Evolutionary conservation across 2,797 vertebrate species (phyloP).

Genomic region (Poeciliopsis infans): DNA sequence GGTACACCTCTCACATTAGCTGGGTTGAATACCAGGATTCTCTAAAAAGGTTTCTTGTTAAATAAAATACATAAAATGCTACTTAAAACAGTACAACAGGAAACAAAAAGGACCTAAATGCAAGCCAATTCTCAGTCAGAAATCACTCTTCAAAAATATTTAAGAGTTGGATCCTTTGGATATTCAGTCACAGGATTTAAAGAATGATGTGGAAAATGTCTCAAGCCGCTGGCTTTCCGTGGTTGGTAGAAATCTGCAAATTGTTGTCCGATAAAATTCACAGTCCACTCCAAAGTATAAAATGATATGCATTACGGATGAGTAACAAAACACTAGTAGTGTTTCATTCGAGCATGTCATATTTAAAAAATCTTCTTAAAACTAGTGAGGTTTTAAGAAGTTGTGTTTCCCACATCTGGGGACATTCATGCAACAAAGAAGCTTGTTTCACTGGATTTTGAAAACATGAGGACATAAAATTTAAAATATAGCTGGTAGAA

Average conservation of each 20-base stretch:
- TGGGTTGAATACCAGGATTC: slow-evolving; percentile 41
- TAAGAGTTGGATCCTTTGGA: neutral
- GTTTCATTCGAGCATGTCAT: slow-evolving; percentile 31
- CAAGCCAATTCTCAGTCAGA: slow-evolving; percentile 27
- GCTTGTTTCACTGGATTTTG: slow-evolving; percentile 18
- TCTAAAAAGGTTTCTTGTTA: slow-evolving; percentile 38
- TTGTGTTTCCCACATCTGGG: slow-evolving; percentile 24
- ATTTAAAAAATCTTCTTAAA: slow-evolving; percentile 31
- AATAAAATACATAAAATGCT: slow-evolving; percentile 50
- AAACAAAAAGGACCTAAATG: slow-evolving; percentile 14
- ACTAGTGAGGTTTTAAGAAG: slow-evolving; percentile 34
- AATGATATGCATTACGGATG: slow-evolving; percentile 17
- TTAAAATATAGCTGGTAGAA: slow-evolving; percentile 24
- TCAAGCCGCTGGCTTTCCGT: neutral
- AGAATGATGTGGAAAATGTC: neutral
- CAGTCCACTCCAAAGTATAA: slow-evolving; percentile 26
- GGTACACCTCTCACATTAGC: slow-evolving; percentile 28
- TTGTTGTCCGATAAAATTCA: slow-evolving; percentile 15
- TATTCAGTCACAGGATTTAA: neutral
- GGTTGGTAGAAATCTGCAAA: neutral
- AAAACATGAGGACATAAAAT: slow-evolving; percentile 3
- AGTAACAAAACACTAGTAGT: slow-evolving; percentile 10
- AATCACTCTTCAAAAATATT: neutral
- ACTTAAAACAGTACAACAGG: slow-evolving; percentile 45
- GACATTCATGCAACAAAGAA: slow-evolving; percentile 52